Conservation (phyloP, 2,113 vertebrate species). For the Meleagris gallopavo region DNA sequence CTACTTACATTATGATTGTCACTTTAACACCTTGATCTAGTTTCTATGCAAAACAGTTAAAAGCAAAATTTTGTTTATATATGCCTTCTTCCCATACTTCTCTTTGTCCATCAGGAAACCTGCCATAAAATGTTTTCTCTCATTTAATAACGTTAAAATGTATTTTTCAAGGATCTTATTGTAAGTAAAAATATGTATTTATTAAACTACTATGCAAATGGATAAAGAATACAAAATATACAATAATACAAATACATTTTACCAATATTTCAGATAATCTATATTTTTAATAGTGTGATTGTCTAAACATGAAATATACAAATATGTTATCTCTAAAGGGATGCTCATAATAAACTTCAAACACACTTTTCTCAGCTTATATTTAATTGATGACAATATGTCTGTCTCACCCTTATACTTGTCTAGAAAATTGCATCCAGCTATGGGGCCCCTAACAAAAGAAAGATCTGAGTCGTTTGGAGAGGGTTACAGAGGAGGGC, state of each 20-base stretch:
- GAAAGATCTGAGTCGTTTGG: too few relatives aligned
- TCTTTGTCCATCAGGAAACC: not conserved
- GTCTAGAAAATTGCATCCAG: too few relatives aligned
- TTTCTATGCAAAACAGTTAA: not conserved
- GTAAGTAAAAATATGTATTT: accelerated
- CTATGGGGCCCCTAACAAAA: too few relatives aligned
- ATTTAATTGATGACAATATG: not conserved
- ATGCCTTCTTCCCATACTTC: too few relatives aligned
- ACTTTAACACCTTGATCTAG: not conserved
- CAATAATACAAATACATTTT: not conserved
- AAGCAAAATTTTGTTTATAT: not conserved
- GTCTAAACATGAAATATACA: not conserved
- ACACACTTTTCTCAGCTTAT: not conserved
- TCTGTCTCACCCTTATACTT: not conserved
- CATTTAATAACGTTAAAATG: accelerated
- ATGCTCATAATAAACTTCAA: not conserved
- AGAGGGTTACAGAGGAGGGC: too few relatives aligned
- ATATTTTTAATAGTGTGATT: not conserved
- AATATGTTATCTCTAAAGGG: not conserved
- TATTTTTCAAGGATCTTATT: not conserved
- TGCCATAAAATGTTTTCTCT: accelerated
- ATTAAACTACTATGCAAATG: not conserved
- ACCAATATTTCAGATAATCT: not conserved
- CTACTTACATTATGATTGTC: too few relatives aligned
- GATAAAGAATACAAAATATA: not conserved